These are phyloP conservation scores for Threskiornis aethiopicus DNA, from an alignment of 2,797 vertebrate genomes.

Conservation along the genomic window DNA sequence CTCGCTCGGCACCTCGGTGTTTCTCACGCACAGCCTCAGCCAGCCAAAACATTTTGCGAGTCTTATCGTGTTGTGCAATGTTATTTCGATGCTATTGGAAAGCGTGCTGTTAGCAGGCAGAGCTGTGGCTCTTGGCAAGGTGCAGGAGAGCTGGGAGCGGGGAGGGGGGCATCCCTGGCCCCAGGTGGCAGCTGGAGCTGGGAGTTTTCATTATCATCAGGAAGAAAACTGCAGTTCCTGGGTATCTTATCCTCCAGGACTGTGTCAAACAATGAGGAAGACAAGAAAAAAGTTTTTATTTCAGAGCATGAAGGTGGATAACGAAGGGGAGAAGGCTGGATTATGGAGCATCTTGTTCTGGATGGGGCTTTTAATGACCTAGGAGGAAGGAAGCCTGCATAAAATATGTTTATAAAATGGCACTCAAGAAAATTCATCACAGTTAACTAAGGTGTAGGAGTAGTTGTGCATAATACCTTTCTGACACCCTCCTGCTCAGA, in stretches of 20 bases:
- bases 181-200: not conserved
- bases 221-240: not conserved
- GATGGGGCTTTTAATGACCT: not conserved
- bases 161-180: not conserved
- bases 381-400: not conserved
- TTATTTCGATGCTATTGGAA: not conserved
- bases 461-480: not conserved
- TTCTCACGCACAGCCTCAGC: not conserved
- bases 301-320: not conserved
- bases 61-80: not conserved
- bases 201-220: not conserved
- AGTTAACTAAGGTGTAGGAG: not conserved
- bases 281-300: not conserved
- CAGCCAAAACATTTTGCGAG: not conserved
- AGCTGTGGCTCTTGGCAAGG: not conserved
- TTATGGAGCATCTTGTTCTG: not conserved
- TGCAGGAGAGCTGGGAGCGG: not conserved
- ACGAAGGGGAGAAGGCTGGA: rapidly evolving
- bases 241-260: not conserved
- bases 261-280: not conserved
- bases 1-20: not conserved
- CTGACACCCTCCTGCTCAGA: not conserved
- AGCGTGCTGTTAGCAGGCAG: not conserved
- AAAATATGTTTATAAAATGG: not conserved
- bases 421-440: not conserved